Percentiles rank a stretch among this genome's conserved stretches.
phyloP scores from a whole-genome alignment of 2,888 invertebrate genomes.

The Pyralis farinalis region DNA sequence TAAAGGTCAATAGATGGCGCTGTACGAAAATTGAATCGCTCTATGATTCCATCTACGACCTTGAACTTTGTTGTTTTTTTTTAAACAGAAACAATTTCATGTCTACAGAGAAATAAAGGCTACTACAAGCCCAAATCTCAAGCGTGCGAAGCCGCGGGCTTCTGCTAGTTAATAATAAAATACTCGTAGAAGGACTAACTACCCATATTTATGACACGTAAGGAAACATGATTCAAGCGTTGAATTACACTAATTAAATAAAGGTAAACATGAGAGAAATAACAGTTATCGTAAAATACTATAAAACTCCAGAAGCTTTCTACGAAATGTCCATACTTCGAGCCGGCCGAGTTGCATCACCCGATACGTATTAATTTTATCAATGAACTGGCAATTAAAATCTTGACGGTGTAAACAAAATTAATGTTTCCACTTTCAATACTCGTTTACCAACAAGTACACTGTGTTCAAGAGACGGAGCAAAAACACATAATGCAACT shows the following conservation, averaged over 20 bases:
- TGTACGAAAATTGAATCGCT: too few species aligned
- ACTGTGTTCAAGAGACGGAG: too few species aligned
- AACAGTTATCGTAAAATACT: conserved; percentile 6
- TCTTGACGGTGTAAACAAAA: conserved; percentile 51
- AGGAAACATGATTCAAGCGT: conserved; percentile 1
- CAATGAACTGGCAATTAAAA: conserved; percentile 52
- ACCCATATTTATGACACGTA: background rate
- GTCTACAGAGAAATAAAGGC: too few species aligned
- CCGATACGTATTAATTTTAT: conserved; percentile 50
- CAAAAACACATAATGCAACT: too few species aligned
- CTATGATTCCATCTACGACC: too few species aligned
- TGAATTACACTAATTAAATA: conserved; percentile 6
- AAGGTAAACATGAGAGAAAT: conserved; percentile 4
- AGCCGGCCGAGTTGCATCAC: conserved; percentile 39
- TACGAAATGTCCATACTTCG: conserved; percentile 34
- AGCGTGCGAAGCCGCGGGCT: too few species aligned
- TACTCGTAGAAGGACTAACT: background rate
- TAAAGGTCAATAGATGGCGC: too few species aligned
- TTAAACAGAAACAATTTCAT: too few species aligned
- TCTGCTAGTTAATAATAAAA: too few species aligned
- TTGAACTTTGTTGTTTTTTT: too few species aligned
- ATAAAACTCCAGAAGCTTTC: conserved; percentile 36
- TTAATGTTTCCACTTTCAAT: conserved; percentile 48
- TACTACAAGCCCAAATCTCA: too few species aligned
- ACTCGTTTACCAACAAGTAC: conserved; percentile 20